Conservation (phyloP, 2,888 invertebrate species). For the Mantis religiosa region DNA sequence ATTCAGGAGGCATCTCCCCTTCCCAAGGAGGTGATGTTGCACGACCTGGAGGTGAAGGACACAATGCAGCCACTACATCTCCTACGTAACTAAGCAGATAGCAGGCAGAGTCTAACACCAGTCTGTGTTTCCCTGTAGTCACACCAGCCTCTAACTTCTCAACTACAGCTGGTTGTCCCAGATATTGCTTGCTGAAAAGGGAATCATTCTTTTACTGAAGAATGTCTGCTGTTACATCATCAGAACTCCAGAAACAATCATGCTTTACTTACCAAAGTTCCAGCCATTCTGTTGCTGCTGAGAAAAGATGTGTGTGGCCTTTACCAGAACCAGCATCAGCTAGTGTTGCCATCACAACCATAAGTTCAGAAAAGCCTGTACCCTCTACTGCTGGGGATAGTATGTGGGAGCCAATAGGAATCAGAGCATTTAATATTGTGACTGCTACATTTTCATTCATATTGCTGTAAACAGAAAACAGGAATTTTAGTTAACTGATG, state of each 20-base stretch:
- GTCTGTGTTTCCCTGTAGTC: slow-evolving; percentile 44
- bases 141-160: slow-evolving; percentile 53
- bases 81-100: slow-evolving; percentile 80
- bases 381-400: slow-evolving; percentile 61
- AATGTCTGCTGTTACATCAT: neutral
- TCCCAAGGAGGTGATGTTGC: slow-evolving; percentile 73
- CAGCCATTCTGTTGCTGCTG: slow-evolving; percentile 77
- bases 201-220: neutral
- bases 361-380: slow-evolving; percentile 71
- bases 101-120: slow-evolving; percentile 71
- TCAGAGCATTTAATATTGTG: slow-evolving; percentile 65
- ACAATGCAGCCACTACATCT: slow-evolving; percentile 62
- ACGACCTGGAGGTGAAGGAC: slow-evolving; percentile 43
- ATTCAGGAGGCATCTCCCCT: slow-evolving; percentile 66
- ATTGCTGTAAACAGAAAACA: slow-evolving; percentile 41
- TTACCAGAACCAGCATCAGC: slow-evolving; percentile 80
- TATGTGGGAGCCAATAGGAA: slow-evolving; percentile 67
- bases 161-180: slow-evolving; percentile 54
- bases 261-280: slow-evolving; percentile 53
- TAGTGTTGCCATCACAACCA: slow-evolving; percentile 74
- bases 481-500: no score
- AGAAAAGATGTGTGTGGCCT: slow-evolving; percentile 77
- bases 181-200: slow-evolving; percentile 50
- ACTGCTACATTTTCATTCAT: slow-evolving; percentile 59
- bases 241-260: no score